A percentile compares a stretch with the other conserved stretches of the same genome.
These are phyloP conservation scores for Penaeus indicus DNA, from an alignment of 1,140 invertebrate genomes.

Conservation along the genomic window DNA sequence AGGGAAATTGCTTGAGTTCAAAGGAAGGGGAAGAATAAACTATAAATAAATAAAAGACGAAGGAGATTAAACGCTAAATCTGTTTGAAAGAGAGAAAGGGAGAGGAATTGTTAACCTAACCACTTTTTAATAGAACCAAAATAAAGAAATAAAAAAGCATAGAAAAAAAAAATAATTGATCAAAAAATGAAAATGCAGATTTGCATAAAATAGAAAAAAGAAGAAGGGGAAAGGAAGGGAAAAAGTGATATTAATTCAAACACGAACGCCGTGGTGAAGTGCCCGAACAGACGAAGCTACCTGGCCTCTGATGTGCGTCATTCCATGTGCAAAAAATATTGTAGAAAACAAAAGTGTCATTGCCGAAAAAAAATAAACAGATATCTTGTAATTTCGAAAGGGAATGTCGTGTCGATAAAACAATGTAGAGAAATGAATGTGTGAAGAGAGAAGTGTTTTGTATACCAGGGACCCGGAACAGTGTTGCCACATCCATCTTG, in stretches of 20 bases:
- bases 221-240: not conserved
- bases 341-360: not conserved
- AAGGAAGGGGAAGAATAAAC: too few species aligned
- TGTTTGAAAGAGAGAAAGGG: not conserved
- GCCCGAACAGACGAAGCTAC: too few species aligned
- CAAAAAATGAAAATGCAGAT: too few species aligned
- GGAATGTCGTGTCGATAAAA: too few species aligned
- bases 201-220: not conserved
- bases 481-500: constrained; percentile 64
- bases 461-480: constrained; percentile 60
- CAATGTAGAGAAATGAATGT: not conserved
- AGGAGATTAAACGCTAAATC: too few species aligned
- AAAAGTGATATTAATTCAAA: too few species aligned
- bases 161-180: not conserved
- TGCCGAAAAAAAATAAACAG: not conserved
- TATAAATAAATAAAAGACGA: too few species aligned
- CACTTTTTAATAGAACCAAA: not conserved
- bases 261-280: too few species aligned
- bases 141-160: not conserved
- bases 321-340: not conserved
- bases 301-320: too few species aligned
- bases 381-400: not conserved
- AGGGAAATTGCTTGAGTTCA: too few species aligned
- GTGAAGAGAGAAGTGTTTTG: not conserved
- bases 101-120: too few species aligned